Evolutionary conservation across 2,888 invertebrate genomes (phyloP).

Genomic region (Xylota sylvarum): DNA sequence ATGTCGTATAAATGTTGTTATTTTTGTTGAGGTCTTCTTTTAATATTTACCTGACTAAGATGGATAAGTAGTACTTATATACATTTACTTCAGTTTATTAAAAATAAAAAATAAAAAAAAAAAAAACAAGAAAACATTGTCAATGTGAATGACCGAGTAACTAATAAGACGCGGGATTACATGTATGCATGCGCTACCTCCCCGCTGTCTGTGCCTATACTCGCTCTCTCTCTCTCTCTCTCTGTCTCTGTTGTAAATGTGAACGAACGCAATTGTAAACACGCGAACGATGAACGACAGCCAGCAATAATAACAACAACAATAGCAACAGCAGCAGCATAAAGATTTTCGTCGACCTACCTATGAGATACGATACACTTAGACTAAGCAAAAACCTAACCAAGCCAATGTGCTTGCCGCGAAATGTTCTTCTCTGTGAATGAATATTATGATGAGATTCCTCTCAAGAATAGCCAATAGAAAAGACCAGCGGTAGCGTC

Average conservation of each 20-base stretch:
- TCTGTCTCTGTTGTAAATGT: constrained; percentile 48
- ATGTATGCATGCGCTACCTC: constrained; percentile 56
- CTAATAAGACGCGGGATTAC: constrained; percentile 70
- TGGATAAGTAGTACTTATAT: constrained; percentile 48
- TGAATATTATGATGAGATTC: constrained; percentile 61
- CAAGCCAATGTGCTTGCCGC: constrained; percentile 38
- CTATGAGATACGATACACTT: constrained; percentile 52
- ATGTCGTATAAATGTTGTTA: constrained; percentile 42
- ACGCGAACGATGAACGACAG: constrained; percentile 70
- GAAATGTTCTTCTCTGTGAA: constrained; percentile 55
- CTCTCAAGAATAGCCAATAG: constrained; percentile 40
- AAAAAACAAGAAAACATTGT: constrained; percentile 39
- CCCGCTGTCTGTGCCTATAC: not conserved
- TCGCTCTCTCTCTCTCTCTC: too few species aligned
- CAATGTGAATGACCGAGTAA: constrained; percentile 76
- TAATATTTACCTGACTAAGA: constrained; percentile 67
- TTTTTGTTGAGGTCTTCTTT: constrained; percentile 12
- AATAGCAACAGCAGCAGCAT: constrained; percentile 4
- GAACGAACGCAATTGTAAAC: constrained; percentile 77
- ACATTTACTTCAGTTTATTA: constrained; percentile 27
- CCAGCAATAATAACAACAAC: constrained; percentile 12
- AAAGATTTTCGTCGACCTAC: constrained; percentile 52
- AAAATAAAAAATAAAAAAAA: constrained; percentile 9
- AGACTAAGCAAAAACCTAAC: constrained; percentile 55
- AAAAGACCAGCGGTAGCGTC: constrained; percentile 45